These are phyloP conservation scores for Aplochiton taeniatus DNA, from an alignment of 2,797 vertebrate genomes.

Conservation along the genomic window DNA sequence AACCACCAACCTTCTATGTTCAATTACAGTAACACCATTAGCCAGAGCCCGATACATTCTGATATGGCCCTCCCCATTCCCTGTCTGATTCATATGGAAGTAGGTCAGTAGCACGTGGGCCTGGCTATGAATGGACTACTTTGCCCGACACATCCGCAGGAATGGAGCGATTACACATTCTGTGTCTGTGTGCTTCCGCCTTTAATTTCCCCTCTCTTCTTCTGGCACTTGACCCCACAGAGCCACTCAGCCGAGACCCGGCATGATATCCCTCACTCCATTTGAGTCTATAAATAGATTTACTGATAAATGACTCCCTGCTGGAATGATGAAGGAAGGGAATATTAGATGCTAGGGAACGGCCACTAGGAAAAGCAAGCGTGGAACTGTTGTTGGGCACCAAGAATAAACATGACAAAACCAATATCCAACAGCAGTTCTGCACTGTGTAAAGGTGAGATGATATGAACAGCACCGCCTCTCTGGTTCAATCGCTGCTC, in stretches of 20 bases:
- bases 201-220: conserved; percentile 42
- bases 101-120: conserved; percentile 66
- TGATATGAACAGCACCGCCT: not conserved
- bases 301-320: no score
- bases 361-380: no score
- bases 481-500: not conserved
- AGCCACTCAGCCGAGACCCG: conserved; percentile 18
- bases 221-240: conserved; percentile 31
- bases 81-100: conserved; percentile 73
- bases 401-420: no score
- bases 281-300: not conserved
- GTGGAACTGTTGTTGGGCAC: no score
- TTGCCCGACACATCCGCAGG: conserved; percentile 50
- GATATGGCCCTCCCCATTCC: conserved; percentile 47
- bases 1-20: conserved; percentile 33
- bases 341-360: no score
- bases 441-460: no score
- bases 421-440: no score
- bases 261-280: conserved; percentile 27
- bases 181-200: conserved; percentile 36
- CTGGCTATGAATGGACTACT: conserved; percentile 58
- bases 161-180: conserved; percentile 65
- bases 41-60: conserved; percentile 47
- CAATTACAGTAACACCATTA: conserved; percentile 53
- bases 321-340: no score